A percentile compares a stretch with the other conserved stretches of the same genome.
Conservation (phyloP, 1,140 invertebrate genomes). For the Bombyx mori region DNA sequence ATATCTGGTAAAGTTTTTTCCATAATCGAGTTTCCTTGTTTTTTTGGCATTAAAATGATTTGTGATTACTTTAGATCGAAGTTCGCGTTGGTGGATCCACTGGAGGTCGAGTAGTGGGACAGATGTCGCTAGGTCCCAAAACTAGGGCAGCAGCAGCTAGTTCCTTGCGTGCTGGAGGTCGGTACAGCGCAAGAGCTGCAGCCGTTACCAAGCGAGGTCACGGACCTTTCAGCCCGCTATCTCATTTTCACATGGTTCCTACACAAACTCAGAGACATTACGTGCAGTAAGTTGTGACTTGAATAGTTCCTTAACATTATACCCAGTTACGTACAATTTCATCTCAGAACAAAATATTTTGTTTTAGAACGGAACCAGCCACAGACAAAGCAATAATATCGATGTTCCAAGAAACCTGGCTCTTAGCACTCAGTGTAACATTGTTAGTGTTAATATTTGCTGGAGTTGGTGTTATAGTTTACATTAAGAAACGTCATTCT, state of each 20-base stretch:
- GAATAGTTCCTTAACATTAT: neutral
- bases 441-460: slow-evolving; percentile 52
- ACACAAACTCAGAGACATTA: slow-evolving; percentile 57
- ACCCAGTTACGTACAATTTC: slow-evolving; percentile 5
- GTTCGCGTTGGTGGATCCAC: slow-evolving; percentile 46
- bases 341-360: slow-evolving; percentile 15
- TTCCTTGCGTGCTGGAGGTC: slow-evolving; percentile 46
- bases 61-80: slow-evolving; percentile 36
- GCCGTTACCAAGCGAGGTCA: slow-evolving; percentile 53
- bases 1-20: slow-evolving; percentile 75
- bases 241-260: slow-evolving; percentile 58
- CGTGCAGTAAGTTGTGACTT: slow-evolving; percentile 40
- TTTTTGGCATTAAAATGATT: neutral
- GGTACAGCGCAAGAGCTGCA: slow-evolving; percentile 55
- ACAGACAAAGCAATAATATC: slow-evolving; percentile 61
- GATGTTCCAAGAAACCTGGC: slow-evolving; percentile 67
- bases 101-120: slow-evolving; percentile 65
- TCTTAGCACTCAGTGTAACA: slow-evolving; percentile 49
- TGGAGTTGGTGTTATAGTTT: slow-evolving; percentile 47
- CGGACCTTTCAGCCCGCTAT: slow-evolving; percentile 54
- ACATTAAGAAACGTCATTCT: slow-evolving; percentile 42
- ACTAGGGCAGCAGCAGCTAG: slow-evolving; percentile 57
- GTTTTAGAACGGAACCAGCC: slow-evolving; percentile 61
- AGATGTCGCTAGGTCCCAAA: slow-evolving; percentile 54
- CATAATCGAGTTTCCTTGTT: neutral